These are phyloP conservation scores for Himalopsyche tibetana DNA, from an alignment of 2,888 invertebrate species.

Conservation along the genomic window DNA sequence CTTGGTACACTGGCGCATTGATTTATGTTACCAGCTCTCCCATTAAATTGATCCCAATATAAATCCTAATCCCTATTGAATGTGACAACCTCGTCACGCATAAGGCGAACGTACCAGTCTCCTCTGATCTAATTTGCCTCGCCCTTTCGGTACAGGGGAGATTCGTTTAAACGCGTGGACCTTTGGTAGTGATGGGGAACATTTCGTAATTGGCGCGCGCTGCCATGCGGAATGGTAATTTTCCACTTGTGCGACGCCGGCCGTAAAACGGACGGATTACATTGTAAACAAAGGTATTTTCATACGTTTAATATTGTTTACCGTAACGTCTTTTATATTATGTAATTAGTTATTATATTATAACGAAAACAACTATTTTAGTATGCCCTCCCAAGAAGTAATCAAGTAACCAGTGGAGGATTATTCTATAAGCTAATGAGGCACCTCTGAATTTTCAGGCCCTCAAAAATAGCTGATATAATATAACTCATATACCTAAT, in stretches of 20 bases:
- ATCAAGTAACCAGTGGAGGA: no score
- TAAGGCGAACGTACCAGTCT: slow-evolving; percentile 46
- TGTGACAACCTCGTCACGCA: slow-evolving; percentile 62
- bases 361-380: no score
- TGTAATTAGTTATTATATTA: no score
- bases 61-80: slow-evolving; percentile 60
- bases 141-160: slow-evolving; percentile 16
- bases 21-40: slow-evolving; percentile 51
- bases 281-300: no score
- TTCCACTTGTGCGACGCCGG: not conserved
- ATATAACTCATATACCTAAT: no score
- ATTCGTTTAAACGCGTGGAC: slow-evolving; percentile 11
- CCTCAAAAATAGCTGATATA: no score
- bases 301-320: no score
- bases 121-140: slow-evolving; percentile 49
- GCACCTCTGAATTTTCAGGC: no score
- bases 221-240: slow-evolving; percentile 4
- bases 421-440: no score
- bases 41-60: slow-evolving; percentile 62
- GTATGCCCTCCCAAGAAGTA: no score
- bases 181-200: slow-evolving; percentile 1
- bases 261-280: not conserved
- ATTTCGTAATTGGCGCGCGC: slow-evolving; percentile 1
- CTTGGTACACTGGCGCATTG: slow-evolving; percentile 10
- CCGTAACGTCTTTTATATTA: no score